Percentiles rank a stretch among this genome's conserved stretches.
These are phyloP conservation scores for Lasioglossum baleicum DNA, from an alignment of 1,140 invertebrate species.

Conservation along the genomic window DNA sequence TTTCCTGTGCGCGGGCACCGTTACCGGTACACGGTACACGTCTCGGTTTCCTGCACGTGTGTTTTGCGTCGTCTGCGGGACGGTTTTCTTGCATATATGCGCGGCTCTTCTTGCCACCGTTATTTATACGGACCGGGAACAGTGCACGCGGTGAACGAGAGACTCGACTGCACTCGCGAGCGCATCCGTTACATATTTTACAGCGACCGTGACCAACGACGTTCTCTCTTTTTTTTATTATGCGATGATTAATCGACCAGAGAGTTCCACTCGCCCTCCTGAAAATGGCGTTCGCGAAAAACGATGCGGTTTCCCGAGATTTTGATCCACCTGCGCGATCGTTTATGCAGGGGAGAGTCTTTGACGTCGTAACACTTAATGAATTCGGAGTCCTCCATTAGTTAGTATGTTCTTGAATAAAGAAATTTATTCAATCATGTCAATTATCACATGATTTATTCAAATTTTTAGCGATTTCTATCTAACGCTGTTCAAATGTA, in stretches of 20 bases:
- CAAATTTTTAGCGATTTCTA: too few relatives aligned
- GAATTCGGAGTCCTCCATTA: too few relatives aligned
- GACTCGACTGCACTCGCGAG: conserved; percentile 15
- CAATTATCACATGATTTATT: too few relatives aligned
- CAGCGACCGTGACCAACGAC: not conserved
- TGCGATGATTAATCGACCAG: conserved; percentile 67
- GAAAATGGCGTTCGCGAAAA: conserved; percentile 50
- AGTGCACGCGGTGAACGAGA: conserved; percentile 6
- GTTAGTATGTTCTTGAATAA: too few relatives aligned
- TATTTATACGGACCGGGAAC: conserved; percentile 67
- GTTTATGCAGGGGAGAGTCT: too few relatives aligned
- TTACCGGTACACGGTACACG: conserved; percentile 14
- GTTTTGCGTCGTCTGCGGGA: conserved; percentile 11
- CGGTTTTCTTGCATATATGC: conserved; percentile 23
- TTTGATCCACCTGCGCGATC: too few relatives aligned
- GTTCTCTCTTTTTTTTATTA: conserved; percentile 35
- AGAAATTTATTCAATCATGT: too few relatives aligned
- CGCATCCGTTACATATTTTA: conserved; percentile 51
- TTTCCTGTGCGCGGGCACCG: conserved; percentile 32
- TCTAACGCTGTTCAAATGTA: too few relatives aligned
- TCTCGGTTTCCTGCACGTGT: conserved; percentile 14
- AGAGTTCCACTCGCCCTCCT: conserved; percentile 29
- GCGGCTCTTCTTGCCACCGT: conserved; percentile 34
- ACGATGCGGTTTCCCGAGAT: too few relatives aligned
- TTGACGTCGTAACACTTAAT: too few relatives aligned